phyloP scores from a whole-genome alignment of 2,797 vertebrate genomes.

The Manis pentadactyla region DNA sequence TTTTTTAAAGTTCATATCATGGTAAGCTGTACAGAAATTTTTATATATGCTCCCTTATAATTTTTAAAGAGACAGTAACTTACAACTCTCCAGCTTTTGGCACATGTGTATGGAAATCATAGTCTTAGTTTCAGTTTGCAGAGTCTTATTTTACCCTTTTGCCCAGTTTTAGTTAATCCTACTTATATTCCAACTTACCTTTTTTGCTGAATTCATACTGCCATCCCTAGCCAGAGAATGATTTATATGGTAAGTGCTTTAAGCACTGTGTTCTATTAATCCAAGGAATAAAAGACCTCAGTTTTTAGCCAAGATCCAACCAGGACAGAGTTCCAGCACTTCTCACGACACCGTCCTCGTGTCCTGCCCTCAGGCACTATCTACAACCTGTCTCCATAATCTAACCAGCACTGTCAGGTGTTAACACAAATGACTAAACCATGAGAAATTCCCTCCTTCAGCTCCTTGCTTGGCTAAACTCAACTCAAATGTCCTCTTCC shows the following conservation, averaged over 20 bases:
- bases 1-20: constrained; percentile 20
- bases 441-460: background rate
- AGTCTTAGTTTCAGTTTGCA: background rate
- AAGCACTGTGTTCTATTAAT: constrained; percentile 65
- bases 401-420: constrained; percentile 63
- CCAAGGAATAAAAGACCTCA: background rate
- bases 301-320: constrained; percentile 40
- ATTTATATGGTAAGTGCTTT: constrained; percentile 70
- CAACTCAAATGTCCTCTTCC: background rate
- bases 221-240: constrained; percentile 59
- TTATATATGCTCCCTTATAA: background rate
- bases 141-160: constrained; percentile 54
- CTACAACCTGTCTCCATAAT: constrained; percentile 55
- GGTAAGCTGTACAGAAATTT: background rate
- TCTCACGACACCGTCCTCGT: constrained; percentile 65
- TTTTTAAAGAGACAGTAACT: constrained; percentile 50
- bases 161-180: constrained; percentile 60
- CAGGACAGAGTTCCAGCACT: constrained; percentile 56
- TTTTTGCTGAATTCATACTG: constrained; percentile 41
- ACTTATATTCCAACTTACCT: constrained; percentile 65
- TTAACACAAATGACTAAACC: background rate
- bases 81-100: background rate
- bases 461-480: background rate
- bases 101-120: background rate
- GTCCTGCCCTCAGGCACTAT: constrained; percentile 47